These are phyloP conservation scores for Chiloscyllium punctatum DNA, from an alignment of 2,797 vertebrate species.

Conservation along the genomic window DNA sequence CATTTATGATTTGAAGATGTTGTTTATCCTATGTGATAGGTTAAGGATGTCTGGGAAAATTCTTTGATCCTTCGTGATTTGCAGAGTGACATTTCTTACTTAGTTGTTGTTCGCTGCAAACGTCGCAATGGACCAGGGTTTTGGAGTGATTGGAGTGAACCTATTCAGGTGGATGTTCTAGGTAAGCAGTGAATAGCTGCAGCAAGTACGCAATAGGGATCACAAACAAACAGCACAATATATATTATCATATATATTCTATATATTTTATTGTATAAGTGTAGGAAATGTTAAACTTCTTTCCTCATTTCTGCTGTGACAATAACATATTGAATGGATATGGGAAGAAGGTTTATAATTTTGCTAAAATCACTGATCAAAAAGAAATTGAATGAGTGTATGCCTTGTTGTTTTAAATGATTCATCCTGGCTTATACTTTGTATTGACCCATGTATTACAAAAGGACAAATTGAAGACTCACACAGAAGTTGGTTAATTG, in stretches of 20 bases:
- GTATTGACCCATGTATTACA: not conserved
- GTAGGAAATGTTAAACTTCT: not conserved
- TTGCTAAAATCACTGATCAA: not conserved
- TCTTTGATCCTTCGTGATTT: constrained; percentile 54
- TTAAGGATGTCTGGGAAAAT: constrained; percentile 47
- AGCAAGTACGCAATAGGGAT: not conserved
- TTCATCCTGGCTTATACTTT: not conserved
- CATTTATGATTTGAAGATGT: not conserved
- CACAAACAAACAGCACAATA: not conserved
- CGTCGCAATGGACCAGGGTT: constrained; percentile 48
- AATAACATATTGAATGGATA: not conserved
- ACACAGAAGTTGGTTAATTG: not conserved
- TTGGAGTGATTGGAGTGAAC: constrained; percentile 84
- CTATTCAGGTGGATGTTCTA: constrained; percentile 55
- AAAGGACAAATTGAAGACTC: not conserved
- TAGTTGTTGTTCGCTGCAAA: constrained; percentile 58
- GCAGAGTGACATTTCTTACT: constrained; percentile 45
- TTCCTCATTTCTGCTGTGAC: not conserved
- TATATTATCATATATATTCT: no score
- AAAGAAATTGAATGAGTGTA: no score
- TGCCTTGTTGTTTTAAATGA: not conserved
- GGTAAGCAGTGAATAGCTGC: constrained; percentile 52
- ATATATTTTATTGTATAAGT: no score
- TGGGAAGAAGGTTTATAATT: not conserved
- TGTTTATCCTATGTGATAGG: constrained; percentile 22